Base-by-base conservation (phyloP, 1,140 invertebrate genomes). In the Eurosta solidaginis region DNA sequence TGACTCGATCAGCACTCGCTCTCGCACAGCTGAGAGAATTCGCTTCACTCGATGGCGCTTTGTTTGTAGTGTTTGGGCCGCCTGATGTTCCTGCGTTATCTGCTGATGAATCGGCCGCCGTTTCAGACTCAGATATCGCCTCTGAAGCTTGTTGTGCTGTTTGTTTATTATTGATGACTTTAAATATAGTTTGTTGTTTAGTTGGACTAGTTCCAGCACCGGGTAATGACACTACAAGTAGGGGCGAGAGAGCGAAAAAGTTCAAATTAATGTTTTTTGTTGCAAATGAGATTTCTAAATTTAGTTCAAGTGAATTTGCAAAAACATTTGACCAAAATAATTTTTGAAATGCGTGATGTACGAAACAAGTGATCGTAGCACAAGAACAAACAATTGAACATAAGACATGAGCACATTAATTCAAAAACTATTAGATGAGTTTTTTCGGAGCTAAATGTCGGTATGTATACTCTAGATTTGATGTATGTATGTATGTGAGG, bases 181-280 rank as follows among this genome's bases (percentile, higher is more conserved):
- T 40, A 79, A 87, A 78, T 78, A 87, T 87, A 40, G 86, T 87
- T 74, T 84, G 84, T 79, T 87, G 83, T 77, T 86, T 84, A 74
- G 78, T 84, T 77, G 80, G 74, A 74, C 79, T 81, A 79, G 82
- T 82, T 82, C 84, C 84, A 82, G 86, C 82, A 76, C 86, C 86
- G 81, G 86, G 86, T 80, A 87, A 82, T 82, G 86, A 87, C 84
- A 87, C 86, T 87, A 47, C 25, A 80, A 81, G 42, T 44, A 42
- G 5, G 6, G 27, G 40, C 20, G 25, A 50, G 47, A 33, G 12
- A 78, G n/a, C 74, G 49, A 52, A 75, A 68, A 78, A 44, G 44
- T 27, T 42, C 14, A 63, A 36, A 68, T 44, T 22, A 59, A n/a
- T 45, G n/a, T 12, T 3, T 33, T 29, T 17, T 17, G 12, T 33